Evolutionary conservation across 2,113 vertebrate genomes (phyloP).

Genomic region (Malurus alboscapulatus): DNA sequence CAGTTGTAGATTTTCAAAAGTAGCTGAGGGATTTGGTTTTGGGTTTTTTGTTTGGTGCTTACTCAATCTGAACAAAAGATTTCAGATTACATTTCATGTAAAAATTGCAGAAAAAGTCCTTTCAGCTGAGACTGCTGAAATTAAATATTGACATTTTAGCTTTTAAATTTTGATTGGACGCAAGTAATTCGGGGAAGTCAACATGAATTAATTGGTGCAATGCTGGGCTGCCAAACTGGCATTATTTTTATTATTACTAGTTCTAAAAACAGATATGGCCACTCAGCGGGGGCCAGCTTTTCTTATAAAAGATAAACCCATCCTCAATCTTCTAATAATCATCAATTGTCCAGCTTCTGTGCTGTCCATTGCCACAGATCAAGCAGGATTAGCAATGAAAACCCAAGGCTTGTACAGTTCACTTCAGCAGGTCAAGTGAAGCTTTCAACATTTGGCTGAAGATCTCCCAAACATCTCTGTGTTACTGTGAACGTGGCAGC

Average conservation of each 20-base stretch:
- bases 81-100: conserved; percentile 22
- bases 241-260: conserved; percentile 19
- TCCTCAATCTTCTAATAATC: not conserved
- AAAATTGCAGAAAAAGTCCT: conserved; percentile 25
- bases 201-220: conserved; percentile 36
- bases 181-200: conserved; percentile 34
- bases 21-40: not conserved
- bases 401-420: not conserved
- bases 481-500: not conserved
- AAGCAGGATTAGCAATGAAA: not conserved
- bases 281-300: not conserved
- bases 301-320: not conserved
- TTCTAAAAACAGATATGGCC: conserved; percentile 27
- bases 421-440: not conserved
- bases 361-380: not conserved
- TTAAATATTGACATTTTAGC: conserved; percentile 50
- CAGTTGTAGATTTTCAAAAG: not conserved
- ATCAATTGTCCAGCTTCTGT: not conserved
- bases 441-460: not conserved
- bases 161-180: conserved; percentile 55
- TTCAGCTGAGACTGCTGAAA: conserved; percentile 42
- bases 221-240: conserved; percentile 11
- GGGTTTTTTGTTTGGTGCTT: not conserved
- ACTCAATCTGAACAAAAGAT: not conserved
- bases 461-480: not conserved